Percentiles rank a stretch among this genome's conserved stretches.
phyloP scores from a whole-genome alignment of 1,140 invertebrate species.

The Drosophila serrata region DNA sequence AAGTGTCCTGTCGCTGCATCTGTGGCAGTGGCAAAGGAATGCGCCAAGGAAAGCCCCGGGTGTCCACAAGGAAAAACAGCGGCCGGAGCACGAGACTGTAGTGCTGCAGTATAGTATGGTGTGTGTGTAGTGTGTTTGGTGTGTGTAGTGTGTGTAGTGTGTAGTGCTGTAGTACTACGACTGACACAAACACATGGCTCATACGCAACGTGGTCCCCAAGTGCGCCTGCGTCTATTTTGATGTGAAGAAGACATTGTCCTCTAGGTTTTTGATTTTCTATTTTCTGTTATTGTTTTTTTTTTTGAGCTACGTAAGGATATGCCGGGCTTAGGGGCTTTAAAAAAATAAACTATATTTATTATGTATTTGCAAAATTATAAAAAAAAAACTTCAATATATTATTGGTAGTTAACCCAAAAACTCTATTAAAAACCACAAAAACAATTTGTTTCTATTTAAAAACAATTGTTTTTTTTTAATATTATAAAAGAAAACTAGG shows the following conservation, averaged over 20 bases:
- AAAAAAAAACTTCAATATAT: rapidly evolving
- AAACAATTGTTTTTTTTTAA: too few species aligned
- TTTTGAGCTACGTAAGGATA: neutral
- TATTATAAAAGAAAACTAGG: too few species aligned
- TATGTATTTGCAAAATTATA: neutral
- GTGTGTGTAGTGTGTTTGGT: constrained; percentile 6
- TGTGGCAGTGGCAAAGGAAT: neutral
- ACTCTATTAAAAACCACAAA: neutral
- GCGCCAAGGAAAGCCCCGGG: constrained; percentile 7
- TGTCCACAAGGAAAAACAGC: constrained; percentile 6
- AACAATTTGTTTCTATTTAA: too few species aligned
- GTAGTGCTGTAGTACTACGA: constrained; percentile 37
- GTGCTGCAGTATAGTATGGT: neutral
- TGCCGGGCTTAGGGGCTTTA: neutral
- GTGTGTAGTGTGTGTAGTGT: constrained; percentile 20
- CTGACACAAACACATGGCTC: constrained; percentile 28
- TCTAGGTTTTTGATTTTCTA: constrained; percentile 7
- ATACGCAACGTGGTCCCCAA: constrained; percentile 40
- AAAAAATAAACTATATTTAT: neutral
- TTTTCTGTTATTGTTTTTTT: neutral
- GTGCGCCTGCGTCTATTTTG: constrained; percentile 53
- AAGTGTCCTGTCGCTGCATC: neutral
- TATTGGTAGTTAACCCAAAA: neutral
- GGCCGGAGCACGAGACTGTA: constrained; percentile 14
- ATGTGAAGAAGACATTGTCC: constrained; percentile 51